Percentiles rank a stretch among this genome's conserved stretches.
phyloP scores from a whole-genome alignment of 2,113 vertebrate genomes.

The Gasterosteus nipponicus region DNA sequence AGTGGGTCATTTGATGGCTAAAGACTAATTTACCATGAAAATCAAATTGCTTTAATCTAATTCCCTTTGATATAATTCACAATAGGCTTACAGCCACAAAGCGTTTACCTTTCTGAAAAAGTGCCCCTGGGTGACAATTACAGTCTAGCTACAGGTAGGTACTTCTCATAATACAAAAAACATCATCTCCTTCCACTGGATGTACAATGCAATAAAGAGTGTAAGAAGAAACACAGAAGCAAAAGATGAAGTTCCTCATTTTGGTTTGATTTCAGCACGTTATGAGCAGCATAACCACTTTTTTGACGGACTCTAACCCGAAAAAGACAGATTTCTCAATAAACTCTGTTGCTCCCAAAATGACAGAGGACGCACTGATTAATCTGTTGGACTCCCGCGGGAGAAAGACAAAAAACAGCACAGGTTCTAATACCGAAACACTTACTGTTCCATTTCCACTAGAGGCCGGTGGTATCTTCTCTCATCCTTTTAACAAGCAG shows the following conservation, averaged over 20 bases:
- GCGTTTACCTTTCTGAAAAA: constrained; percentile 66
- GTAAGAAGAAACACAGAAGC: not conserved
- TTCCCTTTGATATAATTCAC: constrained; percentile 74
- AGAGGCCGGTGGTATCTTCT: constrained; percentile 11
- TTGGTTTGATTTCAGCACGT: not conserved
- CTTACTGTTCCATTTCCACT: constrained; percentile 37
- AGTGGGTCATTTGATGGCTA: constrained; percentile 74
- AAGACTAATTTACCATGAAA: constrained; percentile 79
- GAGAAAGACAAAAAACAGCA: constrained; percentile 39
- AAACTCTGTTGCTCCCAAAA: constrained; percentile 50
- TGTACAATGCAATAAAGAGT: constrained; percentile 20
- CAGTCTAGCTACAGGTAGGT: constrained; percentile 69
- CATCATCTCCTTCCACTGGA: constrained; percentile 28
- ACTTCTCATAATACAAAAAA: constrained; percentile 54
- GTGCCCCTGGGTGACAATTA: constrained; percentile 67
- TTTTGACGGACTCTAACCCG: constrained; percentile 27
- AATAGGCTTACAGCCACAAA: constrained; percentile 66
- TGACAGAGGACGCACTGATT: constrained; percentile 61
- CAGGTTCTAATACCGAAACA: constrained; percentile 35
- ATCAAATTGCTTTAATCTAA: constrained; percentile 74
- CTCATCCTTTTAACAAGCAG: constrained; percentile 38
- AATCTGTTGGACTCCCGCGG: constrained; percentile 47
- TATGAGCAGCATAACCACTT: constrained; percentile 34
- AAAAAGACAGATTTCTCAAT: constrained; percentile 43
- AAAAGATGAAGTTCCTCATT: not conserved